Base-by-base conservation (phyloP, 2,797 vertebrate species). In the Clamator glandarius region DNA sequence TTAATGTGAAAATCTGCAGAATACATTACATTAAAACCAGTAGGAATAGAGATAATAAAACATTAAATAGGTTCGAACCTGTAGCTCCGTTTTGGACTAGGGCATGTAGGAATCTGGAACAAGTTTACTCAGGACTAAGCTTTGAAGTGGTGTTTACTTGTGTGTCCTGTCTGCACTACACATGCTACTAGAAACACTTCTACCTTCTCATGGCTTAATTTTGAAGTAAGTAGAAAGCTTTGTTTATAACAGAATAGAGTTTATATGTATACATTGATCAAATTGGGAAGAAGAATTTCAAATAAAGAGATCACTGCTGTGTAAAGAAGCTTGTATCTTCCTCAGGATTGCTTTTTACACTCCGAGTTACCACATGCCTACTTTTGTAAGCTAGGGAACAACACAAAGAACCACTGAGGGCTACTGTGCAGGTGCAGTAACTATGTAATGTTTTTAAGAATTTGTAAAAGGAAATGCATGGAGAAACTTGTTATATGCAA, bases 21-120 rank as follows among this genome's bases (percentile, higher is more conserved):
- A 75, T 84, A 62, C 25, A 88, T 85, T 91, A 78, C 29, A 46
- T 69, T 95, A 79, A 95, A 86, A 80, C 46, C 46, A 29, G n/a
- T 79, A 62, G 6, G 29, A 66, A 57, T 31, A 52, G 26, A 57
- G 28, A 31, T 50, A 80, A 74, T 31, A 78, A 93, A 90, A 7
- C n/a, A 61, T 86, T 89, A 84, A 54, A 41, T 63, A 75, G 51
- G 12, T 58, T 7, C 63, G 39, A 59, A 14, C 6, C 46, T 61
- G n/a, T 57, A 69, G 28, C 5, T 86, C 4, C 2, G 0, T 59
- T 88, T 80, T 84, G 77, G 51, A 50, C 70, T 67, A 90, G 41
- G 76, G 11, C 26, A 67, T 33, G 33, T 11, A 67, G 76, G 77
- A 76, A 69, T 26, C 18, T 55, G 70, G 57, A 79, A 87, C 23